Percentiles rank a stretch among this genome's conserved stretches.
phyloP scores from a whole-genome alignment of 1,140 invertebrate species.

The Zaprionus inermis region DNA sequence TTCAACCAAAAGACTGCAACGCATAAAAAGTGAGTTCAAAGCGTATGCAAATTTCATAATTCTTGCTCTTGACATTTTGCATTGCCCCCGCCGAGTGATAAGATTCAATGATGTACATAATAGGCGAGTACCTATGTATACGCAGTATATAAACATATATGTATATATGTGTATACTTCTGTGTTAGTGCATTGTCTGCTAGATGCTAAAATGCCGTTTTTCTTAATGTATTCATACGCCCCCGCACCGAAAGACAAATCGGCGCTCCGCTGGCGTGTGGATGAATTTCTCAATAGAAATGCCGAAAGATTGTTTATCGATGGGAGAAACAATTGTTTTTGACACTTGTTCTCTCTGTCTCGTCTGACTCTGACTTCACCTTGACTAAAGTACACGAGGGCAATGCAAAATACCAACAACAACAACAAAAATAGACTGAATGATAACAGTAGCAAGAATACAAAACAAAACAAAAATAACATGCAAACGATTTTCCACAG shows the following conservation, averaged over 20 bases:
- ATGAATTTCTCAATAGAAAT: not conserved
- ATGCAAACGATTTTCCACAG: constrained; percentile 60
- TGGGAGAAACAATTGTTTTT: constrained; percentile 31
- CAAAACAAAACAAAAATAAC: constrained; percentile 35
- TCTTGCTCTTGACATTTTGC: constrained; percentile 6
- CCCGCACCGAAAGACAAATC: constrained; percentile 1
- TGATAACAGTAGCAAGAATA: constrained; percentile 56
- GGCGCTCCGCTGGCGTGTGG: not conserved
- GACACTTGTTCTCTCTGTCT: constrained; percentile 38
- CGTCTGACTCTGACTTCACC: constrained; percentile 77
- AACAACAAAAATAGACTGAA: constrained; percentile 17
- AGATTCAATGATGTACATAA: constrained; percentile 9
- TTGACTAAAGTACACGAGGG: constrained; percentile 74
- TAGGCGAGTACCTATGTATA: not conserved
- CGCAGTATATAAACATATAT: not conserved
- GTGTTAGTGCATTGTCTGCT: not conserved
- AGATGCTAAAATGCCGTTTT: not conserved
- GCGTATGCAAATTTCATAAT: constrained; percentile 4
- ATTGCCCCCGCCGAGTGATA: constrained; percentile 21
- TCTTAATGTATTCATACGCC: not conserved
- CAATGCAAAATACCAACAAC: constrained; percentile 42
- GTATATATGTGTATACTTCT: not conserved
- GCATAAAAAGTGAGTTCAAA: constrained; percentile 42
- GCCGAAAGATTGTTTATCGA: constrained; percentile 16
- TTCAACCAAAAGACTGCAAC: constrained; percentile 17